phyloP scores from a whole-genome alignment of 2,888 invertebrate species.

The Carpatolechia fugitivella region DNA sequence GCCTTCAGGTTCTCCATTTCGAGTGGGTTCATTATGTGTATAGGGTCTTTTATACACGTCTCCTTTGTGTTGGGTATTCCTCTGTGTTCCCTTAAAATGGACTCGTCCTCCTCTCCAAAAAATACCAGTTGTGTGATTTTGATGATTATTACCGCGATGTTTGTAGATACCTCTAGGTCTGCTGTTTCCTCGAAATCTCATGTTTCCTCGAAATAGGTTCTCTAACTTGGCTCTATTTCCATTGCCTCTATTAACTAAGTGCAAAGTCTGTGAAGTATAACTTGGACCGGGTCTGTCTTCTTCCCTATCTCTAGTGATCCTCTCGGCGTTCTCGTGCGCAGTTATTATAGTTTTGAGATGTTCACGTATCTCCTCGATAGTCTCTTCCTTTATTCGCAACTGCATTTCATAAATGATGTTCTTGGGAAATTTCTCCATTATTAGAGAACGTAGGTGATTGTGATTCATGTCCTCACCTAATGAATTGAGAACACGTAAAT shows the following conservation, averaged over 20 bases:
- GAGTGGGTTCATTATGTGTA: not conserved
- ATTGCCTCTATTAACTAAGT: no score
- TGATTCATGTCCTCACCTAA: constrained; percentile 10
- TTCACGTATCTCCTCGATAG: not conserved
- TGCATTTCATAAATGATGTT: constrained; percentile 4
- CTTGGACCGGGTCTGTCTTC: no score
- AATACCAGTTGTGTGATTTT: no score
- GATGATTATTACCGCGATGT: no score
- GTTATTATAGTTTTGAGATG: not conserved
- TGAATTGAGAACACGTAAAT: constrained; percentile 3
- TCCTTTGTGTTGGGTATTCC: no score
- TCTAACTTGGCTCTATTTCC: no score
- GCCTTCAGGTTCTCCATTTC: not conserved
- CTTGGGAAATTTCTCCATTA: constrained; percentile 11
- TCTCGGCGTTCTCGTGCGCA: not conserved
- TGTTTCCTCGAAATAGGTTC: not conserved
- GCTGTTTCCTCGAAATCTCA: no score
- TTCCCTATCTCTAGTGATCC: no score
- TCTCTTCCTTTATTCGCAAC: not conserved
- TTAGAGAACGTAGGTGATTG: not conserved
- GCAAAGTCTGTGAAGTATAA: not conserved
- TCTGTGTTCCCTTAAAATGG: no score
- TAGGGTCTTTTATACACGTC: not conserved
- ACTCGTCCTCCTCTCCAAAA: no score
- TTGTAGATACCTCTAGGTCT: no score